Evolutionary conservation across 2,888 invertebrate genomes (phyloP).

Genomic region (Cephus rjabovi): DNA sequence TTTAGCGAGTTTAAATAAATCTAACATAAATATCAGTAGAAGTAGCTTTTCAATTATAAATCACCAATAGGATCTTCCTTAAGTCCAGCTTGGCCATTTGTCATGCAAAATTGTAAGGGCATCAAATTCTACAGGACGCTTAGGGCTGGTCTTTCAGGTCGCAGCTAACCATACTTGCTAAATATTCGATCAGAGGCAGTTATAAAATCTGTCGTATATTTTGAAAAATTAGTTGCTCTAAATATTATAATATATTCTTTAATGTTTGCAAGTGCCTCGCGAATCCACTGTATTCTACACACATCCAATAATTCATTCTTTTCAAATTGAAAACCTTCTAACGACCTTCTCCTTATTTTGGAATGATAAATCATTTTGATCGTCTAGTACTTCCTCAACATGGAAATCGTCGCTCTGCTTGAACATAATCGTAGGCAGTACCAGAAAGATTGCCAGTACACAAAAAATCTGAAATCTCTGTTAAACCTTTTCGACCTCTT

Average conservation of each 20-base stretch:
- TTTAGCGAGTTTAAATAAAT: too few species aligned
- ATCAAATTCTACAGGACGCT: constrained; percentile 71
- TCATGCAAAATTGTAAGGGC: constrained; percentile 69
- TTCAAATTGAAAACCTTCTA: too few species aligned
- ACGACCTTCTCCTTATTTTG: too few species aligned
- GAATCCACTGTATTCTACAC: too few species aligned
- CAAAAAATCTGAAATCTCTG: constrained; percentile 36
- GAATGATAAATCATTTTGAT: background rate
- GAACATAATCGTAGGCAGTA: constrained; percentile 48
- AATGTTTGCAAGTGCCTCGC: too few species aligned
- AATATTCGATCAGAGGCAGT: constrained; percentile 36
- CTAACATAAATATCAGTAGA: constrained; percentile 36
- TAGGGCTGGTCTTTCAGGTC: constrained; percentile 53
- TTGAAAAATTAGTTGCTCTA: too few species aligned
- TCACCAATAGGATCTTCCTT: constrained; percentile 68
- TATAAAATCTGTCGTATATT: too few species aligned
- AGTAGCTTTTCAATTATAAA: constrained; percentile 69
- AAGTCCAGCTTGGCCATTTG: constrained; percentile 69
- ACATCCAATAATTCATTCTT: too few species aligned
- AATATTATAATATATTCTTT: too few species aligned
- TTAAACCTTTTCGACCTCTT: constrained; percentile 35
- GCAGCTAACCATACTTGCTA: constrained; percentile 54
- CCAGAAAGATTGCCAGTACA: constrained; percentile 38
- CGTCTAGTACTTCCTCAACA: constrained; percentile 42
- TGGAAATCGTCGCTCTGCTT: constrained; percentile 42